Conservation (phyloP, 2,113 vertebrate species). For the Anoplopoma fimbria region DNA sequence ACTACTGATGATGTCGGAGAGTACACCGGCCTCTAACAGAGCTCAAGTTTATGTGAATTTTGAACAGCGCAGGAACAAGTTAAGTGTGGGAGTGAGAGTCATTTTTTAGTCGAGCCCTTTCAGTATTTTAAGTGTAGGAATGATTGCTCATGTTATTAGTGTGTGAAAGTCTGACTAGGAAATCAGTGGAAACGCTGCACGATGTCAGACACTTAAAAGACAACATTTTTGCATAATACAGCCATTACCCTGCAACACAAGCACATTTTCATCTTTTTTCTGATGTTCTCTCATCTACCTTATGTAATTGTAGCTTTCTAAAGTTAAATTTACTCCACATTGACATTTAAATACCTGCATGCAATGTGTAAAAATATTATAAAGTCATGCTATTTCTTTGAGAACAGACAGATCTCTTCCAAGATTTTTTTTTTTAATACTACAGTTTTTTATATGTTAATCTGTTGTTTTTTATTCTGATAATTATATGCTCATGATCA, state of each 20-base stretch:
- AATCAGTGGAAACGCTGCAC: slow-evolving; percentile 46
- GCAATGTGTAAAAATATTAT: not conserved
- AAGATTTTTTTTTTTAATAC: not conserved
- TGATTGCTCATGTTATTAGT: slow-evolving; percentile 54
- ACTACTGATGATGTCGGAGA: slow-evolving; percentile 65
- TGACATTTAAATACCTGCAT: slow-evolving; percentile 38
- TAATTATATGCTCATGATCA: slow-evolving; percentile 1
- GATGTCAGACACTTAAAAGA: slow-evolving; percentile 45
- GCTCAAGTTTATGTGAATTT: slow-evolving; percentile 56
- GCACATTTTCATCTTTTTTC: slow-evolving; percentile 47
- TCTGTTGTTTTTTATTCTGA: not conserved
- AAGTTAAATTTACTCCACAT: slow-evolving; percentile 24
- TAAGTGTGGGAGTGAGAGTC: slow-evolving; percentile 52
- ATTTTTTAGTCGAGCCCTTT: slow-evolving; percentile 28
- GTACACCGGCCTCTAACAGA: slow-evolving; percentile 44
- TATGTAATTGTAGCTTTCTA: slow-evolving; percentile 52
- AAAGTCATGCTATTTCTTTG: slow-evolving; percentile 16
- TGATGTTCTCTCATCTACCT: slow-evolving; percentile 36
- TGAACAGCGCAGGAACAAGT: slow-evolving; percentile 40
- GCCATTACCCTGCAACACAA: slow-evolving; percentile 45
- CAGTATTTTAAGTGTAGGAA: slow-evolving; percentile 52
- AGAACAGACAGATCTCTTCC: slow-evolving; percentile 14
- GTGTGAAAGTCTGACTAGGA: slow-evolving; percentile 39
- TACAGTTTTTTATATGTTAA: not conserved
- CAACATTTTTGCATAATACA: slow-evolving; percentile 54